These are phyloP conservation scores for Fulmarus glacialis DNA, from an alignment of 2,113 vertebrate genomes.

Conservation along the genomic window DNA sequence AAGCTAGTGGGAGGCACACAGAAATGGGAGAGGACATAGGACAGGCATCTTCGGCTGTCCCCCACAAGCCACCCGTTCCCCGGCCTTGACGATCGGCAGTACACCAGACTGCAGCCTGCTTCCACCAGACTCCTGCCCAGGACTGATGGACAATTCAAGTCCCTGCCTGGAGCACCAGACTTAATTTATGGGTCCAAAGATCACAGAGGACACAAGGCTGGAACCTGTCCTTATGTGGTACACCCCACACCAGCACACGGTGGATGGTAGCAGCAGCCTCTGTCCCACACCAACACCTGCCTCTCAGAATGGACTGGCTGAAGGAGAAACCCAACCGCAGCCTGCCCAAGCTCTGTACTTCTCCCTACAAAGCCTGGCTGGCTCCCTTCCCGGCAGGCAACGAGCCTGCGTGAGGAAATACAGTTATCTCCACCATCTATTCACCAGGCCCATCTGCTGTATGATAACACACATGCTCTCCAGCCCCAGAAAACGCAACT, in stretches of 20 bases:
- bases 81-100: accelerated
- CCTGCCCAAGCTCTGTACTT: not conserved
- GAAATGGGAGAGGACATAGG: not conserved
- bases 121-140: not conserved
- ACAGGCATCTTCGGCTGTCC: not conserved
- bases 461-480: not conserved
- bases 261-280: not conserved
- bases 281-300: not conserved
- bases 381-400: not conserved
- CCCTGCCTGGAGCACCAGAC: not conserved
- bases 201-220: not conserved
- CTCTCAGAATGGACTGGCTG: not conserved
- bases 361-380: not conserved
- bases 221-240: not conserved
- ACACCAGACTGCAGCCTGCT: not conserved
- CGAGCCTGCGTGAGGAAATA: not conserved
- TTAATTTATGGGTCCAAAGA: not conserved
- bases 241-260: accelerated
- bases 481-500: not conserved
- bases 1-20: not conserved
- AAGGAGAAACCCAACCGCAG: not conserved
- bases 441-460: not conserved
- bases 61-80: not conserved
- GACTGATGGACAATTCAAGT: not conserved
- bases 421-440: not conserved